These are phyloP conservation scores for Myathropa florea DNA, from an alignment of 2,888 invertebrate genomes.

Conservation along the genomic window DNA sequence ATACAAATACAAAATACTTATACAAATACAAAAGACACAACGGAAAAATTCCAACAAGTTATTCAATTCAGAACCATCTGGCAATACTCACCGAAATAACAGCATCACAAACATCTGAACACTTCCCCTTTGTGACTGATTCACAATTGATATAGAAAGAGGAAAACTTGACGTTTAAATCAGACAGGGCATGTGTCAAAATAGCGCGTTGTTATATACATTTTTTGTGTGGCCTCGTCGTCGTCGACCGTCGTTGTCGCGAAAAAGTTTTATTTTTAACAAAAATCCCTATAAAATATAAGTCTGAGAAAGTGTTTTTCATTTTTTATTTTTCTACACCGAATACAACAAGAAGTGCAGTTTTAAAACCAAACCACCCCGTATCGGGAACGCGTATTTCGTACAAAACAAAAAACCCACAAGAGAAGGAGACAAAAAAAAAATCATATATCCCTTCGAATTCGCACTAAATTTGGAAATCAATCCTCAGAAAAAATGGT, in stretches of 20 bases:
- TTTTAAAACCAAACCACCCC: constrained; percentile 33
- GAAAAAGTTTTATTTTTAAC: constrained; percentile 60
- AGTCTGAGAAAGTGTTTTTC: constrained; percentile 71
- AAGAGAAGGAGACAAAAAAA: constrained; percentile 20
- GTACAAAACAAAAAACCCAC: constrained; percentile 44
- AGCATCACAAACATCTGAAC: constrained; percentile 1
- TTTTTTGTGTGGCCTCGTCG: constrained; percentile 72
- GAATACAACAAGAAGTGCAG: constrained; percentile 57
- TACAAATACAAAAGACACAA: too few species aligned
- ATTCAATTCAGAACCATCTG: neutral
- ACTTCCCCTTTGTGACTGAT: constrained; percentile 7
- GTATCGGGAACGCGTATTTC: constrained; percentile 26
- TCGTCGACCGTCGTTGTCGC: constrained; percentile 66
- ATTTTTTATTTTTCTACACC: constrained; percentile 67
- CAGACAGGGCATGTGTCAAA: constrained; percentile 69
- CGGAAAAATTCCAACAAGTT: too few species aligned
- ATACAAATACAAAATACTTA: too few species aligned
- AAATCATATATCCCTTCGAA: constrained; percentile 35
- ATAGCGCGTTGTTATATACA: constrained; percentile 73
- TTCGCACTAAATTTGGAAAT: constrained; percentile 64
- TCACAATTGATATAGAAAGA: constrained; percentile 34
- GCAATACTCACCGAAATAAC: neutral
- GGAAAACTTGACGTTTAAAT: constrained; percentile 43
- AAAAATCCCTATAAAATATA: constrained; percentile 63
- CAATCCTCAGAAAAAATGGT: constrained; percentile 68